A percentile compares a stretch with the other conserved stretches of the same genome.
Conservation (phyloP, 2,888 invertebrate species). For the Sarcophaga caerulescens region DNA sequence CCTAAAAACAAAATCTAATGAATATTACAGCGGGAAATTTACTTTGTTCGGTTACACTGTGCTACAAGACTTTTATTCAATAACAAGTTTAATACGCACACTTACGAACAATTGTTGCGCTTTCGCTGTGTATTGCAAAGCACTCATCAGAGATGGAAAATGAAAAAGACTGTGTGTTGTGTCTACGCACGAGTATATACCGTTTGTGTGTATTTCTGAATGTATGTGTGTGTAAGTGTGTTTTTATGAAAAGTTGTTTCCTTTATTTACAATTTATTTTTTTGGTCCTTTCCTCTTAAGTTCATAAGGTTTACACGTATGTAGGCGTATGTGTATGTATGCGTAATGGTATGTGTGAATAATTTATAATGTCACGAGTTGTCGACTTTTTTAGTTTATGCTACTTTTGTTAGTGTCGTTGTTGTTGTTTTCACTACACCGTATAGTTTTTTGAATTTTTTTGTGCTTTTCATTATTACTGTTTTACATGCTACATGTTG, state of each 20-base stretch:
- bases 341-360: conserved; percentile 1
- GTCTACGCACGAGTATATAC: background rate
- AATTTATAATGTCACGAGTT: conserved; percentile 46
- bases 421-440: conserved; percentile 31
- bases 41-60: background rate
- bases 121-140: conserved; percentile 32
- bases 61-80: conserved; percentile 1
- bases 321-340: background rate
- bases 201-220: background rate
- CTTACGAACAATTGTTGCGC: conserved; percentile 64
- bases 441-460: conserved; percentile 29
- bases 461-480: conserved; percentile 35
- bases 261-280: background rate
- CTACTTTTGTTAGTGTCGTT: background rate
- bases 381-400: conserved; percentile 4
- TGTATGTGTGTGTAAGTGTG: background rate
- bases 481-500: conserved; percentile 52
- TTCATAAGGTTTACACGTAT: background rate
- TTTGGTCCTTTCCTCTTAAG: background rate
- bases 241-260: conserved; percentile 20
- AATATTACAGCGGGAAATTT: no score
- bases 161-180: background rate
- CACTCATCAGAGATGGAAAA: background rate
- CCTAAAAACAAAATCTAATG: no score
- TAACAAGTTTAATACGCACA: conserved; percentile 30